Evolutionary conservation across 2,113 vertebrate species (phyloP).

Genomic region (Paedocypris sp.): DNA sequence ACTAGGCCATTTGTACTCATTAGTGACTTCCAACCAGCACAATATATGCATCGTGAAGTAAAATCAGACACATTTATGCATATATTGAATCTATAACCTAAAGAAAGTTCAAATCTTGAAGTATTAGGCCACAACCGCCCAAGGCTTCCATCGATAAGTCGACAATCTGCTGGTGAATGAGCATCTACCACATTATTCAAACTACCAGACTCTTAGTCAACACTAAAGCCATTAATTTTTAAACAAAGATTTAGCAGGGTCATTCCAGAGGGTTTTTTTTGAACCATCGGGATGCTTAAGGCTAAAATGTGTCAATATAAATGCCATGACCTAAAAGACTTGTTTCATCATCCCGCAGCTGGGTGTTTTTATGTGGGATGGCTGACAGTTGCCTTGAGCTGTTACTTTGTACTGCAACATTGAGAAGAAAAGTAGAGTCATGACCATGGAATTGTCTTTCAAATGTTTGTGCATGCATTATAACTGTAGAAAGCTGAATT

Average conservation of each 20-base stretch:
- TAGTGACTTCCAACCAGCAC: too few species aligned
- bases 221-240: slow-evolving; percentile 26
- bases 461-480: slow-evolving; percentile 15
- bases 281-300: neutral
- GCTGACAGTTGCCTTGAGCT: slow-evolving; percentile 19
- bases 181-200: slow-evolving; percentile 58
- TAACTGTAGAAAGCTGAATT: neutral
- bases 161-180: too few species aligned
- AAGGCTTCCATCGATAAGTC: too few species aligned
- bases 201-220: slow-evolving; percentile 56
- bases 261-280: neutral
- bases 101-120: too few species aligned
- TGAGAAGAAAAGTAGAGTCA: neutral
- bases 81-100: too few species aligned
- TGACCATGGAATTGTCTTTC: slow-evolving; percentile 1
- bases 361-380: slow-evolving; percentile 15
- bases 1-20: too few species aligned
- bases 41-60: too few species aligned
- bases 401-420: neutral
- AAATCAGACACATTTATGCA: too few species aligned
- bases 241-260: neutral
- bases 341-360: slow-evolving; percentile 2
- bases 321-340: neutral
- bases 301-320: neutral
- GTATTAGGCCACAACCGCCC: too few species aligned